Evolutionary conservation across 2,888 invertebrate genomes (phyloP).

Genomic region (Camptogramma bilineatum): DNA sequence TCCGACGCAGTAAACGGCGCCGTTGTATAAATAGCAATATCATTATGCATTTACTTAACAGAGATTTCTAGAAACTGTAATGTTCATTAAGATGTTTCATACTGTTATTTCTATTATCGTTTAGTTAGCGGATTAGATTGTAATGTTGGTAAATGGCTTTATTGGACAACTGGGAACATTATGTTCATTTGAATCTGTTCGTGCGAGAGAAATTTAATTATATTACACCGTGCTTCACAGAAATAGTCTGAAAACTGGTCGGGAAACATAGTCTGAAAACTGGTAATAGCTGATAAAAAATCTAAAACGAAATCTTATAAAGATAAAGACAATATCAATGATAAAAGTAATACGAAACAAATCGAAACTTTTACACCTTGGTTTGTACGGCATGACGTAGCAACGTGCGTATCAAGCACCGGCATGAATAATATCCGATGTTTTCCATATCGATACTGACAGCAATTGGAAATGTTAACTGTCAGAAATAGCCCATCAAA

Average conservation of each 20-base stretch:
- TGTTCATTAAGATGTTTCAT: conserved; percentile 13
- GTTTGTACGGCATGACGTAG: no score
- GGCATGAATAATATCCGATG: background rate
- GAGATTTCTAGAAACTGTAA: conserved; percentile 21
- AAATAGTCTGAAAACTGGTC: background rate
- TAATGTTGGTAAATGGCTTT: conserved; percentile 10
- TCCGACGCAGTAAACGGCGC: conserved; percentile 37
- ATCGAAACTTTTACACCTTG: no score
- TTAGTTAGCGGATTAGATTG: conserved; percentile 1
- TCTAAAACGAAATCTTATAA: no score
- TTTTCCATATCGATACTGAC: conserved; percentile 8
- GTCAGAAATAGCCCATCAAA: conserved; percentile 26
- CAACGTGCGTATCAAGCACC: background rate
- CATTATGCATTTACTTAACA: conserved; percentile 33
- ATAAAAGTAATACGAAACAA: no score
- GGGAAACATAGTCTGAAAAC: background rate
- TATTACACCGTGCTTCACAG: background rate
- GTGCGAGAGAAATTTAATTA: background rate
- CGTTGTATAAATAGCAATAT: conserved; percentile 41
- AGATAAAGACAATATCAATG: no score
- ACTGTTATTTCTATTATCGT: conserved; percentile 11
- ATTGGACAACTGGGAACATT: conserved; percentile 3
- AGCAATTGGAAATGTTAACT: conserved; percentile 12
- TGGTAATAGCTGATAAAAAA: background rate
- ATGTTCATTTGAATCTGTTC: conserved; percentile 1